Evolutionary conservation across 1,140 invertebrate genomes (phyloP).

Genomic region (Drosophila santomea): DNA sequence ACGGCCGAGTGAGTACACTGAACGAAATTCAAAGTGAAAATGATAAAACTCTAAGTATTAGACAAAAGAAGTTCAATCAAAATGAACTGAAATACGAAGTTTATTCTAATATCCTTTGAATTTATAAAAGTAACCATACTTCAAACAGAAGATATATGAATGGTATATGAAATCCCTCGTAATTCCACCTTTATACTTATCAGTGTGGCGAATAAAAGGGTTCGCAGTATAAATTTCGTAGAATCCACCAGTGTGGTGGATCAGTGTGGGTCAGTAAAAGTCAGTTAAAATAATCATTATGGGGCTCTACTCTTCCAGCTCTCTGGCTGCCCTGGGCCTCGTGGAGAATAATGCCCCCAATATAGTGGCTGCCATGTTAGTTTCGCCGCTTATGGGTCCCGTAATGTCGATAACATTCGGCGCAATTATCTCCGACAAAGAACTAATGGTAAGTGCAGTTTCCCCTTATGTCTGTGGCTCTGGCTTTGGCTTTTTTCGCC

Average conservation of each 20-base stretch:
- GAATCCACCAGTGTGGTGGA: constrained; percentile 11
- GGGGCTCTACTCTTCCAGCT: constrained; percentile 74
- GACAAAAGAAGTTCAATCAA: too few relatives aligned
- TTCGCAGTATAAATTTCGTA: constrained; percentile 1
- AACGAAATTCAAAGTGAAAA: too few relatives aligned
- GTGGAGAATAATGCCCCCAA: constrained; percentile 90
- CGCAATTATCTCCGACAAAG: constrained; percentile 90
- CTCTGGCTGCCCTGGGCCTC: constrained; percentile 86
- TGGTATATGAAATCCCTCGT: too few relatives aligned
- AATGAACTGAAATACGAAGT: too few relatives aligned
- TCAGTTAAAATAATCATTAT: constrained; percentile 20
- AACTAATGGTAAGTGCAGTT: constrained; percentile 84
- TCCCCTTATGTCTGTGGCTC: constrained; percentile 39
- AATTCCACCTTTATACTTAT: too few relatives aligned
- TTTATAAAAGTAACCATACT: too few relatives aligned
- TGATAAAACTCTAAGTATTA: too few relatives aligned
- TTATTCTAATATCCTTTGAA: too few relatives aligned
- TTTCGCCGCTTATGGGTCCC: constrained; percentile 94
- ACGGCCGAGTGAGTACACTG: constrained; percentile 90
- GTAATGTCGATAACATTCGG: constrained; percentile 95
- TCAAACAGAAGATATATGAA: too few relatives aligned
- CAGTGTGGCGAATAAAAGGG: too few relatives aligned
- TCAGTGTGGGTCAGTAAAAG: not conserved
- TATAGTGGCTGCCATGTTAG: constrained; percentile 94
- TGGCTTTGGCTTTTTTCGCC: not conserved